Percentiles rank a stretch among this genome's conserved stretches.
Conservation (phyloP, 2,113 vertebrate genomes). For the Oenanthe melanoleuca region DNA sequence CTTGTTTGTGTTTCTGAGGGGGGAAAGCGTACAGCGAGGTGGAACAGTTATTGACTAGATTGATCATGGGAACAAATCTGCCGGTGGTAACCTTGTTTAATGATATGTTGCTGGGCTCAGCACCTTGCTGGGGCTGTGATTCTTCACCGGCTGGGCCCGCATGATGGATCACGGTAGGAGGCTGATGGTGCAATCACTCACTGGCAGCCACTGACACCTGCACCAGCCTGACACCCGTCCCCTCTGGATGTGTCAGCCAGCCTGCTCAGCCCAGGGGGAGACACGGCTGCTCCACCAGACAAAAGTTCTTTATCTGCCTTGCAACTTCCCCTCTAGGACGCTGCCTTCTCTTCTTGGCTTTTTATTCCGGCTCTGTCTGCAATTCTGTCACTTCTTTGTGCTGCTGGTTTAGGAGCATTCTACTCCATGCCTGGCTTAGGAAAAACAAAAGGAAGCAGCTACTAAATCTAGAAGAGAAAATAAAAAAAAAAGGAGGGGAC, state of each 20-base stretch:
- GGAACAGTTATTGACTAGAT: conserved; percentile 83
- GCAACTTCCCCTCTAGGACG: conserved; percentile 74
- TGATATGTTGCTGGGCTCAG: conserved; percentile 89
- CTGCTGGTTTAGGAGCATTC: not conserved
- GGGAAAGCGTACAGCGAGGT: conserved; percentile 63
- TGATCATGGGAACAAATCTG: conserved; percentile 88
- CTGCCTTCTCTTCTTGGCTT: not conserved
- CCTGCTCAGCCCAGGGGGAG: conserved; percentile 79
- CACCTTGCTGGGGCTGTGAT: conserved; percentile 84
- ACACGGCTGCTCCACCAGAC: conserved; percentile 75
- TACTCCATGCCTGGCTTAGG: accelerated
- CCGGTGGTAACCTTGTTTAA: conserved; percentile 91
- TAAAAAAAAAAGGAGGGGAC: no score
- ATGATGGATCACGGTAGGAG: conserved; percentile 95
- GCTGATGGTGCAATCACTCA: conserved; percentile 99
- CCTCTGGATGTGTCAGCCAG: conserved; percentile 78
- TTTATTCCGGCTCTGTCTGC: not conserved
- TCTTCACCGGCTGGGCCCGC: conserved; percentile 83
- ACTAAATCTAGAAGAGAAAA: not conserved
- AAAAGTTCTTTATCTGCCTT: conserved; percentile 71
- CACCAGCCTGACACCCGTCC: conserved; percentile 88
- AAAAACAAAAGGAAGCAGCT: not conserved
- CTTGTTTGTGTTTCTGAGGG: conserved; percentile 73
- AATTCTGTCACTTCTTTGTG: not conserved
- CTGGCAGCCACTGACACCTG: conserved; percentile 83